Percentiles rank a stretch among this genome's conserved stretches.
These are phyloP conservation scores for Pomatorhinus ruficollis DNA, from an alignment of 2,113 vertebrate species.

Conservation along the genomic window DNA sequence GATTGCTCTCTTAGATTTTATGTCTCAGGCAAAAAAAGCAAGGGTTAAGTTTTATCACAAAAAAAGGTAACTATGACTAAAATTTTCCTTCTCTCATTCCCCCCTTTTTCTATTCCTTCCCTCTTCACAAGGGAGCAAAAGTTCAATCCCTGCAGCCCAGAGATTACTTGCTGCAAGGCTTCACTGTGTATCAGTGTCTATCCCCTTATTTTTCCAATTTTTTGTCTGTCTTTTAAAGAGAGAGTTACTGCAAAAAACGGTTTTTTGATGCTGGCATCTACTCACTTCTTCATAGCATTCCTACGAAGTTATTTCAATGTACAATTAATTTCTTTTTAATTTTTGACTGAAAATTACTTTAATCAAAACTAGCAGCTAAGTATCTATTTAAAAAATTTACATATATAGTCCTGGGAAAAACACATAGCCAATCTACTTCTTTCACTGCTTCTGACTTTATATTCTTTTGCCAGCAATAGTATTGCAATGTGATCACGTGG, in stretches of 20 bases:
- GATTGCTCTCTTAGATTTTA: background rate
- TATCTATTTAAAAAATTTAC: background rate
- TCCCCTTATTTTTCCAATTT: background rate
- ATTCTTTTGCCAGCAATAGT: background rate
- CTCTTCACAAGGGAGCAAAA: background rate
- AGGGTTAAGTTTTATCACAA: background rate
- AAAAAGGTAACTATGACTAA: background rate
- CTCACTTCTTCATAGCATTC: background rate
- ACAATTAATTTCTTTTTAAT: background rate
- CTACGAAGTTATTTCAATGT: background rate
- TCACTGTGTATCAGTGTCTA: background rate
- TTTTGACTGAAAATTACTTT: background rate
- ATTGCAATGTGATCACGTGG: background rate
- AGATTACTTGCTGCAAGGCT: background rate
- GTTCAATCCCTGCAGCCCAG: background rate
- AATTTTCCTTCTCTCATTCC: background rate
- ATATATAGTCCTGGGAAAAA: background rate
- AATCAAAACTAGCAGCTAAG: background rate
- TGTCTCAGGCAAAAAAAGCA: background rate
- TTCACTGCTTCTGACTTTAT: background rate
- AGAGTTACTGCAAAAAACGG: background rate
- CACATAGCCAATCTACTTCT: background rate
- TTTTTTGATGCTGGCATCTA: background rate
- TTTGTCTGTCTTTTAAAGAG: background rate
- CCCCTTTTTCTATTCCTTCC: accelerated